Evolutionary conservation across 2,113 vertebrate genomes (phyloP), one percentile per base, ranked within the genome.

Genomic region (Sminthopsis crassicaudata): DNA sequence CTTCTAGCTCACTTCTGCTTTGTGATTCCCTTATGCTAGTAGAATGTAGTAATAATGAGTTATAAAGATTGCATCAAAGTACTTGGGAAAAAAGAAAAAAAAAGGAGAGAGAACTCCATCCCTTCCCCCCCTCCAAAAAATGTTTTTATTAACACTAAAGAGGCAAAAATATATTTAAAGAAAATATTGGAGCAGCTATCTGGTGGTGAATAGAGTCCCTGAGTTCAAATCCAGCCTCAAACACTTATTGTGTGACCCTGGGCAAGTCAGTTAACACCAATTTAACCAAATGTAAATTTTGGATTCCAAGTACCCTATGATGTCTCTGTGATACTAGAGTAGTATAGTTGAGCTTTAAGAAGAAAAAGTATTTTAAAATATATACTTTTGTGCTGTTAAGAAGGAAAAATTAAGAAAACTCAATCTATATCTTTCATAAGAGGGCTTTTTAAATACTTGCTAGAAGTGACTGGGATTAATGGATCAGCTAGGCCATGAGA

Each of bases 1-100:
- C 97, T 97, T 91, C 96, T 97, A 97, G 93, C 96, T 97, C 97
- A 96, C 52, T 92, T 97, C 93, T 91, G 94, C 91, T 94, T 91
- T 53, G 57, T 8, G 6, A 76, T 91, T 93, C 94, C 93, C 55
- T 84, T 42, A 14, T 3, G 90, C 93, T 57, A n/a, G 55, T 51
- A 5, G 30, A 25, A 90, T 0, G 0, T 53, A 8, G 53, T 94
- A 89, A 89, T 24, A 2, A 24, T 48, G 52, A 94, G 53, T 96
- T 96, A 55, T 90, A 97, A 95, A 94, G 51, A 92, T 90, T 89
- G 90, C 84, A 48, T 92, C 92, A 93, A 94, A 94, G 90, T 53
- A 26, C 24, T 67, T 93, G 90, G 22, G 90, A 91, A 46, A 93
- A 91, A 16, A 51, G 19, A 93, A 91, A 36, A 67, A 89, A 92